phyloP scores from a whole-genome alignment of 2,113 vertebrate species.

The Propithecus coquereli region DNA sequence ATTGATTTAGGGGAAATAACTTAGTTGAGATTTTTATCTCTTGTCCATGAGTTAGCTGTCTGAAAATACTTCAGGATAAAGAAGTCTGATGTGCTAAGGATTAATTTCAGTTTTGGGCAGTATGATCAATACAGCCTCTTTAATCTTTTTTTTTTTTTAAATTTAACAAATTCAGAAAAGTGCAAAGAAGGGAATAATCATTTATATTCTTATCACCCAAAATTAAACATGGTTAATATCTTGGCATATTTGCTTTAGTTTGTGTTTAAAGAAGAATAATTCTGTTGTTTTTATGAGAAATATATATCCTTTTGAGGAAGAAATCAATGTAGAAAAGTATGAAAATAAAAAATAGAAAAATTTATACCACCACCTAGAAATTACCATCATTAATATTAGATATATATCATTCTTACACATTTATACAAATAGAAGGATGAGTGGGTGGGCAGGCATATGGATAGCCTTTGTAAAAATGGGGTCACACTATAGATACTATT shows the following conservation, averaged over 20 bases:
- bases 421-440: background rate
- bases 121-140: background rate
- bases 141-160: background rate
- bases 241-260: background rate
- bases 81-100: background rate
- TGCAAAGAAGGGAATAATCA: background rate
- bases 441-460: background rate
- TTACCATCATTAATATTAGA: background rate
- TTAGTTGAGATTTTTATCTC: background rate
- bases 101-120: background rate
- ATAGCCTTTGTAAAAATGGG: background rate
- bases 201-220: background rate
- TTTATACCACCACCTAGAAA: background rate
- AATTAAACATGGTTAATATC: background rate
- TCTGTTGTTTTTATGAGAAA: background rate
- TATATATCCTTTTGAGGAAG: background rate
- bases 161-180: conserved; percentile 11
- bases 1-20: background rate
- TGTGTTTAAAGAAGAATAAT: conserved; percentile 19
- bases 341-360: background rate
- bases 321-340: background rate
- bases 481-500: background rate
- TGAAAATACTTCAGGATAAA: background rate
- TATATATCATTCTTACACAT: background rate
- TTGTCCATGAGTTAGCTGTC: background rate